These are phyloP conservation scores for Xenopus tropicalis DNA, from an alignment of 2,113 vertebrate genomes.

Conservation along the genomic window DNA sequence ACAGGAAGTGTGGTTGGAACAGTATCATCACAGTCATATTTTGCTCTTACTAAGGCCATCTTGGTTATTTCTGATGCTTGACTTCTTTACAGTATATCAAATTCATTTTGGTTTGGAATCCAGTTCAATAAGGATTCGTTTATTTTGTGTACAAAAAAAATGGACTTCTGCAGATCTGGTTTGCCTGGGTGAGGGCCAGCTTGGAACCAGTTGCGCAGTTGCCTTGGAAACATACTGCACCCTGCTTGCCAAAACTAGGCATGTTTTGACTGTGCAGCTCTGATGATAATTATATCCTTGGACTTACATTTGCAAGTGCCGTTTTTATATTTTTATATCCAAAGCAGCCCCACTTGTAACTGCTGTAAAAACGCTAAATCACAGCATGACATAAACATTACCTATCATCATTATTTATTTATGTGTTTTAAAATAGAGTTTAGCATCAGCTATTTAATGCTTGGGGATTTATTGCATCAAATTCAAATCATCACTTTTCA, in stretches of 20 bases:
- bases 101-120: too few relatives aligned
- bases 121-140: too few relatives aligned
- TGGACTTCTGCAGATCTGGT: background rate
- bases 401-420: background rate
- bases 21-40: too few relatives aligned
- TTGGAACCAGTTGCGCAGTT: slow-evolving; percentile 62
- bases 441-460: too few relatives aligned
- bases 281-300: slow-evolving; percentile 15
- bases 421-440: background rate
- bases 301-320: background rate
- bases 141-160: too few relatives aligned
- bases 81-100: too few relatives aligned
- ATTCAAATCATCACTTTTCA: too few relatives aligned
- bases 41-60: too few relatives aligned
- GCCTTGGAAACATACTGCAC: slow-evolving; percentile 65
- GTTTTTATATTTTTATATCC: background rate
- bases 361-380: slow-evolving; percentile 3
- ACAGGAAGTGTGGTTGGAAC: too few relatives aligned
- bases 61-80: too few relatives aligned
- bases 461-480: too few relatives aligned
- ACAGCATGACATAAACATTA: background rate
- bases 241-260: slow-evolving; percentile 48
- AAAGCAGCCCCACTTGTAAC: background rate
- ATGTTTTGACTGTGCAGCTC: accelerated
- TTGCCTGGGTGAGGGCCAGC: slow-evolving; percentile 28